Evolutionary conservation across 1,140 invertebrate genomes (phyloP).

Genomic region (Tetramorium simillimum): DNA sequence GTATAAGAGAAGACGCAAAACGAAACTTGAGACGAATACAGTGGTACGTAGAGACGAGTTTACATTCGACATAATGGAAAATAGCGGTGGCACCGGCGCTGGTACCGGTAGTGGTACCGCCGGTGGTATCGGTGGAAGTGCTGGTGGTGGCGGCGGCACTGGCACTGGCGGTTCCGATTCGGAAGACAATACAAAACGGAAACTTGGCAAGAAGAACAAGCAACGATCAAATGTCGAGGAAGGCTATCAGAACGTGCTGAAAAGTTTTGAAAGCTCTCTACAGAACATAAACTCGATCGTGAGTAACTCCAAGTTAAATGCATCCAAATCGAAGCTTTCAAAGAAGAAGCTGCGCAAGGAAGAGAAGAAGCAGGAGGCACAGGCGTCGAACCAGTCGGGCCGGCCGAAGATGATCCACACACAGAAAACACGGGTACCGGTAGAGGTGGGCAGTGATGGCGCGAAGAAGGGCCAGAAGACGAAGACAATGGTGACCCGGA

Average conservation of each 20-base stretch:
- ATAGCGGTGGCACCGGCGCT: conserved; percentile 73
- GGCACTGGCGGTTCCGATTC: conserved; percentile 81
- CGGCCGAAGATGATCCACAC: conserved; percentile 91
- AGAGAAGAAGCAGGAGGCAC: conserved; percentile 81
- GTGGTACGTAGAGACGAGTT: conserved; percentile 81
- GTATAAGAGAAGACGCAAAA: conserved; percentile 91
- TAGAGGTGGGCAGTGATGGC: conserved; percentile 85
- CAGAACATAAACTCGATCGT: conserved; percentile 86
- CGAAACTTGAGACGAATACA: conserved; percentile 87
- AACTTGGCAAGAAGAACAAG: conserved; percentile 81
- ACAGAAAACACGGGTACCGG: conserved; percentile 87
- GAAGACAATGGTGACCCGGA: conserved; percentile 86
- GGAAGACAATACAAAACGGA: conserved; percentile 84
- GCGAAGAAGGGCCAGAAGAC: conserved; percentile 86
- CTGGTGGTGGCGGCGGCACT: too few relatives aligned
- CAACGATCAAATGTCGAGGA: conserved; percentile 83
- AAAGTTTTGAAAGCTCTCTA: conserved; percentile 86
- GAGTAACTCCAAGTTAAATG: conserved; percentile 81
- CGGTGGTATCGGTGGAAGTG: background rate
- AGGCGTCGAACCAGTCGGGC: conserved; percentile 80
- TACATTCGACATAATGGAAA: conserved; percentile 80
- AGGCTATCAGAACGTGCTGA: conserved; percentile 84
- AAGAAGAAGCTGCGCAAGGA: conserved; percentile 81
- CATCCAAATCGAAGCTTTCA: conserved; percentile 78
- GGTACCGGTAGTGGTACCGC: background rate